Evolutionary conservation across 2,888 invertebrate species (phyloP).

Genomic region (Thereva unica): DNA sequence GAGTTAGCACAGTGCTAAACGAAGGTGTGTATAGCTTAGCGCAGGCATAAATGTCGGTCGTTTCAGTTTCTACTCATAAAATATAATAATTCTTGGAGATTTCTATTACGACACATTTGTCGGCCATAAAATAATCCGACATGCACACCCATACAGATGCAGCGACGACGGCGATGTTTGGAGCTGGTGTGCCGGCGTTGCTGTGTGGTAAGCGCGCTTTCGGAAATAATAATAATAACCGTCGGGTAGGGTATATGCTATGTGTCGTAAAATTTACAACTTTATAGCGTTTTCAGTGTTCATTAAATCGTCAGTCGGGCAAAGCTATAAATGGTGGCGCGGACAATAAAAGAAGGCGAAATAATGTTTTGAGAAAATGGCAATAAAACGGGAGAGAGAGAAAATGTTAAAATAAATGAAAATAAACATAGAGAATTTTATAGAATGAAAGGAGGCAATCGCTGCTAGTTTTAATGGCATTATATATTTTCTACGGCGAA

Average conservation of each 20-base stretch:
- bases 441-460: too few species aligned
- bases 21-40: not conserved
- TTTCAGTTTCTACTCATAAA: constrained; percentile 6
- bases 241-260: not conserved
- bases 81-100: constrained; percentile 26
- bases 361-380: constrained; percentile 20
- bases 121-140: constrained; percentile 24
- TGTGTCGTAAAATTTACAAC: constrained; percentile 20
- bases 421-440: not conserved
- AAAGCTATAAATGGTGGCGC: constrained; percentile 2
- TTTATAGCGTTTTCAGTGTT: constrained; percentile 29
- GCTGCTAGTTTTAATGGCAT: too few species aligned
- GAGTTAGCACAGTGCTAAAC: too few species aligned
- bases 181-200: too few species aligned
- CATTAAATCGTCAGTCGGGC: constrained; percentile 20
- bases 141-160: constrained; percentile 19
- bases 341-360: constrained; percentile 8
- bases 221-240: constrained; percentile 29
- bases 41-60: not conserved
- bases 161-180: not conserved
- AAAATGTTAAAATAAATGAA: constrained; percentile 28
- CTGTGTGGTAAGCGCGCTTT: not conserved
- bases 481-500: too few species aligned
- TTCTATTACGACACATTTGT: constrained; percentile 34
- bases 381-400: not conserved